A percentile compares a stretch with the other conserved stretches of the same genome.
Evolutionary conservation across 2,797 vertebrate species (phyloP).

Genomic region (Tadarida brasiliensis): DNA sequence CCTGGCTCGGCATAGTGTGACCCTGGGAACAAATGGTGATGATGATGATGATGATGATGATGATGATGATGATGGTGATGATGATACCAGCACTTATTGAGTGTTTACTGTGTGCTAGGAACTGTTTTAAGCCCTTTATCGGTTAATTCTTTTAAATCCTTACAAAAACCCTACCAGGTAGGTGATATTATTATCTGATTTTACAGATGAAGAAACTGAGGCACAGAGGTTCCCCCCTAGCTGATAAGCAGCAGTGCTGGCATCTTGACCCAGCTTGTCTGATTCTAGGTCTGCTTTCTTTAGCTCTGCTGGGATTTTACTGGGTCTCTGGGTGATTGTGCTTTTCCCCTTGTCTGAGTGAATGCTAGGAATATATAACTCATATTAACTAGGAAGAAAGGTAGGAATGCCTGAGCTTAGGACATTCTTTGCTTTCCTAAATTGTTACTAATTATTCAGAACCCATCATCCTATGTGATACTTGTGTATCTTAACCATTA

Average conservation of each 20-base stretch:
- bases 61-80: background rate
- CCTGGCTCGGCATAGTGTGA: background rate
- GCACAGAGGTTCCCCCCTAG: background rate
- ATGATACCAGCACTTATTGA: background rate
- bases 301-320: background rate
- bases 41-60: too few species aligned
- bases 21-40: background rate
- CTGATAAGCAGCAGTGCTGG: background rate
- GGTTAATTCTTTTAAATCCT: background rate
- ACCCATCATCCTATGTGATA: background rate
- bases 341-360: background rate
- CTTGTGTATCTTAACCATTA: constrained; percentile 22
- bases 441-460: background rate
- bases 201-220: background rate
- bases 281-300: background rate
- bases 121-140: background rate
- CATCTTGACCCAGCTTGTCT: background rate
- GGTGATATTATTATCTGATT: background rate
- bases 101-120: background rate
- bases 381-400: background rate
- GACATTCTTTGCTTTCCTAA: background rate
- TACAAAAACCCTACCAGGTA: background rate
- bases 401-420: background rate
- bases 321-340: background rate
- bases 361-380: background rate